These are phyloP conservation scores for Henricia sp. DNA, from an alignment of 53 echinoderm and acorn worm species.

Conservation along the genomic window DNA sequence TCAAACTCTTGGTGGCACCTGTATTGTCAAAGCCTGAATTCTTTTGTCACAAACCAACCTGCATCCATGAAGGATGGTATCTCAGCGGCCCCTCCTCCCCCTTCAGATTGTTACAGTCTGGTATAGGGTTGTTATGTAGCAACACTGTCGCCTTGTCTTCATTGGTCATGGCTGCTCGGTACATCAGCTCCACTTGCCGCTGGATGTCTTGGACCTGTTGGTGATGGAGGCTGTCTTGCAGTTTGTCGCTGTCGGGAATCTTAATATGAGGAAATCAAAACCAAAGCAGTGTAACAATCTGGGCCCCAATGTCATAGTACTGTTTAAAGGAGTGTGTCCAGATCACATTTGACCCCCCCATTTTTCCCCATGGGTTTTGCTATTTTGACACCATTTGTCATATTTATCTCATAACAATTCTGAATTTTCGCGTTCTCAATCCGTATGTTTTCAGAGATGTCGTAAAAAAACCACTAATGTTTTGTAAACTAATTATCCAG, in stretches of 20 bases:
- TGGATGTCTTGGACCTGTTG: constrained; percentile 83
- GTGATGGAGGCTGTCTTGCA: constrained; percentile 90
- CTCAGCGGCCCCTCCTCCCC: constrained; percentile 85
- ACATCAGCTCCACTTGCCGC: constrained; percentile 93
- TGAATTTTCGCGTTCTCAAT: too few species aligned
- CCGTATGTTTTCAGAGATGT: too few species aligned
- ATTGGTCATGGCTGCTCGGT: constrained; percentile 79
- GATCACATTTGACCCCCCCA: too few species aligned
- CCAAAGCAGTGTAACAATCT: background rate
- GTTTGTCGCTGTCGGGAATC: constrained; percentile 86
- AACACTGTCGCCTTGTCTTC: constrained; percentile 88
- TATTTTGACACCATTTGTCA: too few species aligned
- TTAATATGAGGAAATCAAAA: constrained; percentile 24
- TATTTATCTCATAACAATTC: too few species aligned
- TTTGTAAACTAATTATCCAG: too few species aligned
- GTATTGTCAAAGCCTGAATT: too few species aligned
- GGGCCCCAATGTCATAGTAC: background rate
- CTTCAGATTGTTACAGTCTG: constrained; percentile 88
- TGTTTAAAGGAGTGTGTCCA: too few species aligned
- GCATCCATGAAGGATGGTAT: constrained; percentile 91
- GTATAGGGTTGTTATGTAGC: constrained; percentile 92
- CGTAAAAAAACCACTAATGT: too few species aligned
- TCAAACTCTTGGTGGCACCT: too few species aligned
- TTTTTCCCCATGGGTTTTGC: too few species aligned
- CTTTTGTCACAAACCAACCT: background rate